These are phyloP conservation scores for Actias luna DNA, from an alignment of 2,888 invertebrate species.

Conservation along the genomic window DNA sequence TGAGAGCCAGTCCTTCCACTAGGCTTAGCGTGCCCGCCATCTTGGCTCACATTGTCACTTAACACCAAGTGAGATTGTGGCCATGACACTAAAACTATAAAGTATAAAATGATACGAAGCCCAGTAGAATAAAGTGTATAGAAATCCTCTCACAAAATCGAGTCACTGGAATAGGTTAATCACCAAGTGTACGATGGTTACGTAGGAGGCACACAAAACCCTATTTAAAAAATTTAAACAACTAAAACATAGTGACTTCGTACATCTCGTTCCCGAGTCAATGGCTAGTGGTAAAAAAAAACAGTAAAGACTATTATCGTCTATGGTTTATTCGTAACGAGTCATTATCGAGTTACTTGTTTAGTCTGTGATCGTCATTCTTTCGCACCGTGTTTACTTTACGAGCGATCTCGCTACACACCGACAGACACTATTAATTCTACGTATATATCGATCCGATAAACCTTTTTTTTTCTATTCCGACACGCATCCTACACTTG, in stretches of 20 bases:
- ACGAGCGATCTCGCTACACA: background rate
- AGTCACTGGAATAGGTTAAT: no score
- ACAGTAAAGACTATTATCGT: constrained; percentile 6
- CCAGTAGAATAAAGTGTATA: no score
- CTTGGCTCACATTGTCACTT: no score
- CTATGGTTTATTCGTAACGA: constrained; percentile 12
- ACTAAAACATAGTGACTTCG: background rate
- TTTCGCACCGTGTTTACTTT: constrained; percentile 3
- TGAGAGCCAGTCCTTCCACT: no score
- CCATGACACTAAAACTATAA: no score
- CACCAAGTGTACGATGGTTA: no score
- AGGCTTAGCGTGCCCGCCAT: no score
- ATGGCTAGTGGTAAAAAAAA: background rate
- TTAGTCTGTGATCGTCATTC: background rate
- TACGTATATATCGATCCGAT: background rate
- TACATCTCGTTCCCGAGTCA: background rate
- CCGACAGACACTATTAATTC: background rate
- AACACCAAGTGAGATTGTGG: no score
- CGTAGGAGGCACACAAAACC: background rate
- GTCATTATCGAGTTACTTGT: constrained; percentile 11
- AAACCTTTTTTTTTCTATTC: background rate
- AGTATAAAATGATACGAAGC: no score
- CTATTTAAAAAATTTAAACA: background rate
- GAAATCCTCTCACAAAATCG: no score
- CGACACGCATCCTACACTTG: background rate